A percentile compares a stretch with the other conserved stretches of the same genome.
phyloP scores from a whole-genome alignment of 2,113 vertebrate genomes.

The Astatoreochromis straeleni region DNA sequence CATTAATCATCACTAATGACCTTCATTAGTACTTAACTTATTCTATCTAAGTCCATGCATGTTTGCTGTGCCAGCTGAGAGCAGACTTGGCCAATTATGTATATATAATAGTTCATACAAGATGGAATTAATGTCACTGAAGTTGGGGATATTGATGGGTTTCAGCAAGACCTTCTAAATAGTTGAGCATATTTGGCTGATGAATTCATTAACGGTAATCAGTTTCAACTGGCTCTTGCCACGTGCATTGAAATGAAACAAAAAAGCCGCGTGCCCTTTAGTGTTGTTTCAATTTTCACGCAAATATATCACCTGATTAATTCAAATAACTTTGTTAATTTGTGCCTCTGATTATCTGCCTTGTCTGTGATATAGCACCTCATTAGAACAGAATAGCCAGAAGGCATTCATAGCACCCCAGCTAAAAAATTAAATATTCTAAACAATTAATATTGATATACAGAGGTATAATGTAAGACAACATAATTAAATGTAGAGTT shows the following conservation, averaged over 20 bases:
- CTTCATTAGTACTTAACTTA: slow-evolving; percentile 17
- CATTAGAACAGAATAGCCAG: slow-evolving; percentile 55
- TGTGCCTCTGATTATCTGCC: slow-evolving; percentile 54
- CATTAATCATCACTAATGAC: slow-evolving; percentile 37
- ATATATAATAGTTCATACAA: slow-evolving; percentile 27
- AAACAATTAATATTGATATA: slow-evolving; percentile 51
- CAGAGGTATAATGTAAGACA: neutral
- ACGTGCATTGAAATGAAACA: slow-evolving; percentile 41
- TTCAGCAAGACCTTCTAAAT: slow-evolving; percentile 17
- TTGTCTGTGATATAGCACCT: slow-evolving; percentile 56
- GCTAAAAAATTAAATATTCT: slow-evolving; percentile 42
- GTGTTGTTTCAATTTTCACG: slow-evolving; percentile 35
- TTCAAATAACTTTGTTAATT: slow-evolving; percentile 64
- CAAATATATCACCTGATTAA: slow-evolving; percentile 55
- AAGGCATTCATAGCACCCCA: slow-evolving; percentile 40
- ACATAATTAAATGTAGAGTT: slow-evolving; percentile 41
- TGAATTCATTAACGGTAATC: slow-evolving; percentile 58
- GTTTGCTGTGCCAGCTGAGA: slow-evolving; percentile 6
- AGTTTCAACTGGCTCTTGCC: slow-evolving; percentile 33
- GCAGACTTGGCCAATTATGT: slow-evolving; percentile 13
- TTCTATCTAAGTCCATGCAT: slow-evolving; percentile 12
- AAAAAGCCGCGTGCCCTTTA: slow-evolving; percentile 32
- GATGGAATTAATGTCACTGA: slow-evolving; percentile 22
- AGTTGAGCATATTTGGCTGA: slow-evolving; percentile 39
- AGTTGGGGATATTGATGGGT: slow-evolving; percentile 43